Conservation (phyloP, 2,888 invertebrate genomes). For the Sepioteuthis lessoniana region DNA sequence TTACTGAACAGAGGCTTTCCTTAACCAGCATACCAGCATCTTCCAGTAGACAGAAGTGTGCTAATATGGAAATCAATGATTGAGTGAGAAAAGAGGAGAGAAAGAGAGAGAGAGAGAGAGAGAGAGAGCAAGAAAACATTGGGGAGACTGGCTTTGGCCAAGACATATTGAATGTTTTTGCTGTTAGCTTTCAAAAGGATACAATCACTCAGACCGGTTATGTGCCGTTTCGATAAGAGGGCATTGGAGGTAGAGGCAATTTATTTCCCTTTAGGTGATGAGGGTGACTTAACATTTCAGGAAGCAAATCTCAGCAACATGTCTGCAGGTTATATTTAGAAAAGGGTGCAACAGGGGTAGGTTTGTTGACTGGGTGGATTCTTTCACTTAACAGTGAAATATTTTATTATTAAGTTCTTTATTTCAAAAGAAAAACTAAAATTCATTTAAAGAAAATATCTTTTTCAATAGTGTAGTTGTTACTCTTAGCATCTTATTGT, state of each 20-base stretch:
- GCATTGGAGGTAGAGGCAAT: not conserved
- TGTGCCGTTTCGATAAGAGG: not conserved
- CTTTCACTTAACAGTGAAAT: no score
- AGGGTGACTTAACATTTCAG: not conserved
- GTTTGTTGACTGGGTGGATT: no score
- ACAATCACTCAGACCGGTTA: not conserved
- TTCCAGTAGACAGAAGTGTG: not conserved
- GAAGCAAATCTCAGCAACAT: not conserved
- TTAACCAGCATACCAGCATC: not conserved
- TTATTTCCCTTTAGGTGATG: not conserved
- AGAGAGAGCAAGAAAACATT: not conserved
- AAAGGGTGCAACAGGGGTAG: not conserved
- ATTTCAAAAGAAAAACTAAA: no score
- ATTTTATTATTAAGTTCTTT: no score
- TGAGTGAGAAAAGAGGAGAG: no score
- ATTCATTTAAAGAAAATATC: no score
- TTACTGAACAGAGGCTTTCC: not conserved
- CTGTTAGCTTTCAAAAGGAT: slow-evolving; percentile 18
- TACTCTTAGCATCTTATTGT: no score
- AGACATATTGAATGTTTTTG: slow-evolving; percentile 33
- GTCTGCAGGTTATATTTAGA: slow-evolving; percentile 23
- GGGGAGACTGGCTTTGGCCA: not conserved
- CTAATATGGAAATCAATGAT: slow-evolving; percentile 13
- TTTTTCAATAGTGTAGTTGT: no score
- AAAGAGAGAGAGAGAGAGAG: no score